These are phyloP conservation scores for Mus spretus DNA, from an alignment of 2,797 vertebrate species.

Conservation along the genomic window DNA sequence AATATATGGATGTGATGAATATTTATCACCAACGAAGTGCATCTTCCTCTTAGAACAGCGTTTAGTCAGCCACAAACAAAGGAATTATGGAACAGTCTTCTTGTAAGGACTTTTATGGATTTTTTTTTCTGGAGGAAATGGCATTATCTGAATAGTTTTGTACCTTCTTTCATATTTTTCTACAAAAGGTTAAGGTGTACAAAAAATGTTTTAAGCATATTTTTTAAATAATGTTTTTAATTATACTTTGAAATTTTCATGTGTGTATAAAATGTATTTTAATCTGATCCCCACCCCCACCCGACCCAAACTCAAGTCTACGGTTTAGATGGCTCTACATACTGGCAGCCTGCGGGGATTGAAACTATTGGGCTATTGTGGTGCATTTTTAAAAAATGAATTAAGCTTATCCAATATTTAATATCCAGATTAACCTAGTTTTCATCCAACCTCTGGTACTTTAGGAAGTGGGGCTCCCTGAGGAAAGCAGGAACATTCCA, in stretches of 20 bases:
- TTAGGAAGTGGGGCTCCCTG: background rate
- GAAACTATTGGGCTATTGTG: background rate
- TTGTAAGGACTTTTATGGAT: background rate
- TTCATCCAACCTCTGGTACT: background rate
- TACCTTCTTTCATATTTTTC: conserved; percentile 37
- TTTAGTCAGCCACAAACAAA: conserved; percentile 35
- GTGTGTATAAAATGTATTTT: background rate
- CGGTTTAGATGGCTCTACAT: background rate
- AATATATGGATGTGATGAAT: conserved; percentile 81
- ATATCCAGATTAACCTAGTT: conserved; percentile 35
- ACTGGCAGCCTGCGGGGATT: background rate
- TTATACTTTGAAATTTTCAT: background rate
- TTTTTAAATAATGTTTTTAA: background rate
- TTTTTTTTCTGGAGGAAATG: conserved; percentile 58
- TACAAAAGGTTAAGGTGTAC: conserved; percentile 26
- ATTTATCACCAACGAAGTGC: conserved; percentile 71
- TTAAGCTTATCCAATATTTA: conserved; percentile 45
- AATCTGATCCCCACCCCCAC: background rate
- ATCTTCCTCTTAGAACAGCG: conserved; percentile 9
- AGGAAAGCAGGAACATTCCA: background rate
- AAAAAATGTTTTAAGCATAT: background rate
- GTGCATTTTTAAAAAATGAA: background rate
- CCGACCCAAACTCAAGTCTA: background rate
- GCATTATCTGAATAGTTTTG: conserved; percentile 22
- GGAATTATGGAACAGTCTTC: conserved; percentile 43